phyloP scores from a whole-genome alignment of 2,797 vertebrate species.

The Peromyscus aztecus region DNA sequence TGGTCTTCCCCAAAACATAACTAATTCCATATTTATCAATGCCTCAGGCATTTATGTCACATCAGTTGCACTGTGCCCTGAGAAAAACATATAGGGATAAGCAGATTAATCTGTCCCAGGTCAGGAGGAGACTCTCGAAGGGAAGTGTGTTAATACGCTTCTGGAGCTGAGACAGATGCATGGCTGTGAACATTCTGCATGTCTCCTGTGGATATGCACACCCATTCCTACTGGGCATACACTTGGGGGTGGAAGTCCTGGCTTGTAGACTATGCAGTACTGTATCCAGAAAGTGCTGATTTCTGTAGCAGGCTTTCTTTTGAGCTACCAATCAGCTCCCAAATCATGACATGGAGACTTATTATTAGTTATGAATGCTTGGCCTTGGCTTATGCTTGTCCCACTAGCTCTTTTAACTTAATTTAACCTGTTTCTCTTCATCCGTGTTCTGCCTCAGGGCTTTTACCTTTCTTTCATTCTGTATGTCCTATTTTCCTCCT shows the following conservation, averaged over 20 bases:
- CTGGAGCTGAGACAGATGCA: background rate
- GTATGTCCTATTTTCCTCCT: background rate
- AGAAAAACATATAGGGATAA: background rate
- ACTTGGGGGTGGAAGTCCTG: background rate
- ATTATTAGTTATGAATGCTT: background rate
- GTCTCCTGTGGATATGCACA: accelerated
- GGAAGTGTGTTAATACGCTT: background rate
- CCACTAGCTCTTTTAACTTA: background rate
- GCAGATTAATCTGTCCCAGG: background rate
- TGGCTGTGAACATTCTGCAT: background rate
- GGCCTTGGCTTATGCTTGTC: background rate
- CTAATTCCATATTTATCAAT: background rate
- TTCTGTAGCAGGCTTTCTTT: background rate
- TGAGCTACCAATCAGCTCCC: background rate
- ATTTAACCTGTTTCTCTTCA: background rate
- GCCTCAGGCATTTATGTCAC: background rate
- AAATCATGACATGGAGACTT: background rate
- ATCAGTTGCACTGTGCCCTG: too few relatives aligned
- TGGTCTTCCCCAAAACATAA: background rate
- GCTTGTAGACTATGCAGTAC: background rate
- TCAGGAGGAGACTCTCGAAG: background rate
- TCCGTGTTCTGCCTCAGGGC: background rate
- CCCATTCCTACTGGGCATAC: background rate
- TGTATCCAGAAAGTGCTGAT: background rate
- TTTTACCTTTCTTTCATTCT: background rate